Conservation (phyloP, 2,113 vertebrate species). For the Anoura caudifer region DNA sequence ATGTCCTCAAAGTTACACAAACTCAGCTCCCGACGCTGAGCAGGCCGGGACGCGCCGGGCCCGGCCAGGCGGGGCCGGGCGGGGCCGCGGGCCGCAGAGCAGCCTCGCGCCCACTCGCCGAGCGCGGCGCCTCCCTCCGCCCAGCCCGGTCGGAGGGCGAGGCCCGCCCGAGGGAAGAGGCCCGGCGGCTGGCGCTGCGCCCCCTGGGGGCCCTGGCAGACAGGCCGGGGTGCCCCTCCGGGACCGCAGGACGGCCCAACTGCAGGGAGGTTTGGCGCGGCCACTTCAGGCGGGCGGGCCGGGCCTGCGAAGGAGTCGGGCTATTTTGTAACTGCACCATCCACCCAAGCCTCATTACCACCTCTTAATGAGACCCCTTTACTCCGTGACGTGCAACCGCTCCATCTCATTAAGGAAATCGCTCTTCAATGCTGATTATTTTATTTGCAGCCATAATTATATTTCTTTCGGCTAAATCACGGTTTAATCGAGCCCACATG, state of each 20-base stretch:
- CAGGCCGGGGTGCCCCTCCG: background rate
- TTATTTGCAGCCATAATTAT: slow-evolving; percentile 99
- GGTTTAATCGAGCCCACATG: slow-evolving; percentile 98
- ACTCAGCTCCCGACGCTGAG: background rate
- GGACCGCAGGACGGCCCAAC: background rate
- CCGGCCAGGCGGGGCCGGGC: background rate
- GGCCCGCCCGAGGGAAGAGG: fast-evolving
- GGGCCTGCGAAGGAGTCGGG: slow-evolving; percentile 65
- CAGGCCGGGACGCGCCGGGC: background rate
- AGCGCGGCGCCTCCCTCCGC: fast-evolving
- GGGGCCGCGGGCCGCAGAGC: background rate
- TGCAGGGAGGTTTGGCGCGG: background rate
- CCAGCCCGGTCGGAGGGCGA: fast-evolving
- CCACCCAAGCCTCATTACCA: slow-evolving; percentile 96
- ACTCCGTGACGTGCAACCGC: slow-evolving; percentile 97
- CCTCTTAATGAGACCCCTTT: slow-evolving; percentile 97
- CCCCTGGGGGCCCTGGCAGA: background rate
- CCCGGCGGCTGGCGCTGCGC: background rate
- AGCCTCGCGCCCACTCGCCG: fast-evolving
- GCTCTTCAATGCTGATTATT: slow-evolving; percentile 99
- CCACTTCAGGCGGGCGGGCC: slow-evolving; percentile 26
- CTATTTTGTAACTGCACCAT: slow-evolving; percentile 82
- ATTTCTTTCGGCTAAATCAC: slow-evolving; percentile 99
- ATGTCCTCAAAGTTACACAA: background rate
- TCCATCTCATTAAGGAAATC: slow-evolving; percentile 99